Percentiles rank a stretch among this genome's conserved stretches.
phyloP scores from a whole-genome alignment of 1,140 invertebrate species.

The Lordiphosa stackelbergi region DNA sequence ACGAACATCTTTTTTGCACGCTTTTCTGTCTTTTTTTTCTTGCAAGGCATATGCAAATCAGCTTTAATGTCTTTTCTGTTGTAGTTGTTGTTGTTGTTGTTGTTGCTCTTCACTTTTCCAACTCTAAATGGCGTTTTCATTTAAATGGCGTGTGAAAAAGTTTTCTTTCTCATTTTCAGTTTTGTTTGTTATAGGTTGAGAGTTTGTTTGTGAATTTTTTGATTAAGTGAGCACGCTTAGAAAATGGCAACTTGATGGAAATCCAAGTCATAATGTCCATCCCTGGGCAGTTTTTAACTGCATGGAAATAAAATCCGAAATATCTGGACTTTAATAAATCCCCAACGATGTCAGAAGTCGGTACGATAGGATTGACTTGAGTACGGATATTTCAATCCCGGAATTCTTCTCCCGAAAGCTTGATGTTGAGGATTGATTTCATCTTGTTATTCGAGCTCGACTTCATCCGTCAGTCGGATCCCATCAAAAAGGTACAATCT shows the following conservation, averaged over 20 bases:
- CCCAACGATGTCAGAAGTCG: too few relatives aligned
- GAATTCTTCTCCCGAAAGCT: too few relatives aligned
- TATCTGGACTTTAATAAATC: too few relatives aligned
- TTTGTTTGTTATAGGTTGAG: background rate
- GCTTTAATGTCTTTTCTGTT: slow-evolving; percentile 54
- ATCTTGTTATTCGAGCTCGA: too few relatives aligned
- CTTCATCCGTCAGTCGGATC: too few relatives aligned
- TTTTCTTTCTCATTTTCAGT: slow-evolving; percentile 17
- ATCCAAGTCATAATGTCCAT: slow-evolving; percentile 4
- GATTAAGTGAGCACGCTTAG: slow-evolving; percentile 4
- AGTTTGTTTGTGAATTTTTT: slow-evolving; percentile 6
- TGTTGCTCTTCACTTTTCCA: slow-evolving; percentile 14
- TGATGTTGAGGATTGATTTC: too few relatives aligned
- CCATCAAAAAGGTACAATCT: too few relatives aligned
- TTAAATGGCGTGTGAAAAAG: slow-evolving; percentile 63
- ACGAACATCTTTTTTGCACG: slow-evolving; percentile 34
- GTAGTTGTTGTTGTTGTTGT: slow-evolving; percentile 11
- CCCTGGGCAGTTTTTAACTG: slow-evolving; percentile 18
- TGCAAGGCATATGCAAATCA: slow-evolving; percentile 66
- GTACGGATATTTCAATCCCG: too few relatives aligned
- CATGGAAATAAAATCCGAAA: background rate
- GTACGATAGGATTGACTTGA: too few relatives aligned
- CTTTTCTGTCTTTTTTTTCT: slow-evolving; percentile 18
- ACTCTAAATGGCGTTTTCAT: slow-evolving; percentile 67
- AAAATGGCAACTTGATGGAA: slow-evolving; percentile 1